Base-by-base conservation (phyloP, 2,888 invertebrate species). In the Nemotelus nigrinus region DNA sequence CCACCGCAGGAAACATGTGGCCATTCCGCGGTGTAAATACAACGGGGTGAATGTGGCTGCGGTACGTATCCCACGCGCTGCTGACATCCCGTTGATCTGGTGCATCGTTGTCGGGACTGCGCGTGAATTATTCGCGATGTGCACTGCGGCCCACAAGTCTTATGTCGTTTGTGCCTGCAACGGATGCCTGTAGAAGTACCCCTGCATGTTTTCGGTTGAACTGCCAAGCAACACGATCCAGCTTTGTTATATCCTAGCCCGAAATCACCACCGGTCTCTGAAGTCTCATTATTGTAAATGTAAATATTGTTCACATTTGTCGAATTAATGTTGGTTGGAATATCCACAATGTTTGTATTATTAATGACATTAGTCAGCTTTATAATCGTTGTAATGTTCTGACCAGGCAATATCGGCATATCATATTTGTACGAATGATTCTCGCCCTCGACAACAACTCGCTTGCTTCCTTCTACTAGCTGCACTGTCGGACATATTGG, bases 161-260 rank as follows among this genome's bases (percentile, higher is more conserved):
- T 83, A 53, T 82, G 82, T 0, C 83, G 83, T 55, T 83, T 83
- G 7, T 80, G 83, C 48, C 77, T 77, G 77, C 85, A 85, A 25
- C 76, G 77, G 3, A 74, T 63, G 0, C 82, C 81, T 1, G 72
- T 79, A 0, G 80, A 47, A n/a, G 82, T 81, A 5, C 79, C 70
- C 3, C 47, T 65, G 39, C 83, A 82, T 0, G 80, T 80, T 10
- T 79, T 79, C 3, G 82, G 78, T 0, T 83, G 82, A 53, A 86
- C 81, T 57, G 85, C 82, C 77, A 82, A 80, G 77, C 86, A 87
- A 77, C 86, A 87, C 10, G 85, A 81, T 8, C 86, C 86, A 3
- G 81, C 80, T 58, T 86, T 83, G 10, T 80, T 84, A 77, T 84
- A 85, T 2, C 86, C 86, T 2, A 86, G 77, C 0, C 86, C 86